Evolutionary conservation across 2,113 vertebrate genomes (phyloP).

Genomic region (Caracal caracal): DNA sequence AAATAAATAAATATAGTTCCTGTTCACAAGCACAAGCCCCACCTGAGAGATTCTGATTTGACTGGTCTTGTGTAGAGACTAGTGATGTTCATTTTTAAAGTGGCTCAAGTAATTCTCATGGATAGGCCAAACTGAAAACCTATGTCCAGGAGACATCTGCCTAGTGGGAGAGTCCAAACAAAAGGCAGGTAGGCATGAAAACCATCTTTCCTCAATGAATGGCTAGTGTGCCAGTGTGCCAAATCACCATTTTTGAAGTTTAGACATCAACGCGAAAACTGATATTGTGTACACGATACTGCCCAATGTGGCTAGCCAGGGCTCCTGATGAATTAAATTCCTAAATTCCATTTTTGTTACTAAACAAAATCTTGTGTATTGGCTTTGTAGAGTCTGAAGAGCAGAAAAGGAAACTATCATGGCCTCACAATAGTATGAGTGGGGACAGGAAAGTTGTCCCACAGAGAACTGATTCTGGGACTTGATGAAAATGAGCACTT

Average conservation of each 20-base stretch:
- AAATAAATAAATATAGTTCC: neutral
- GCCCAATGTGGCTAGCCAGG: neutral
- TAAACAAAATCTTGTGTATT: neutral
- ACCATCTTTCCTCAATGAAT: neutral
- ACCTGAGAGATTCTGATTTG: conserved; percentile 26
- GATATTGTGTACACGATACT: neutral
- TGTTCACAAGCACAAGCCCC: neutral
- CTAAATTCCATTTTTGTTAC: conserved; percentile 23
- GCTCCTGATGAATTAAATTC: neutral
- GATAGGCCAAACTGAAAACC: neutral
- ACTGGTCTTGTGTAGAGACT: neutral
- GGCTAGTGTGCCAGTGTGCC: neutral
- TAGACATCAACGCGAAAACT: neutral
- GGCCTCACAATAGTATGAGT: neutral
- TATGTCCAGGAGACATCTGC: neutral
- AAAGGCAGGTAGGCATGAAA: neutral
- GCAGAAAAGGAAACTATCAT: conserved; percentile 23
- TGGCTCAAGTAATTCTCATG: conserved; percentile 2
- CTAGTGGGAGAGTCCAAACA: neutral
- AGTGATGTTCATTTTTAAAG: neutral
- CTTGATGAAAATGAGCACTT: conserved; percentile 8
- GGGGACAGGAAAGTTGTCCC: neutral
- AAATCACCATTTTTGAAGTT: neutral
- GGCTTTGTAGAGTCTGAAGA: neutral
- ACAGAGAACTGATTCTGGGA: neutral